phyloP scores from a whole-genome alignment of 2,113 vertebrate species.

The Carettochelys insculpta region DNA sequence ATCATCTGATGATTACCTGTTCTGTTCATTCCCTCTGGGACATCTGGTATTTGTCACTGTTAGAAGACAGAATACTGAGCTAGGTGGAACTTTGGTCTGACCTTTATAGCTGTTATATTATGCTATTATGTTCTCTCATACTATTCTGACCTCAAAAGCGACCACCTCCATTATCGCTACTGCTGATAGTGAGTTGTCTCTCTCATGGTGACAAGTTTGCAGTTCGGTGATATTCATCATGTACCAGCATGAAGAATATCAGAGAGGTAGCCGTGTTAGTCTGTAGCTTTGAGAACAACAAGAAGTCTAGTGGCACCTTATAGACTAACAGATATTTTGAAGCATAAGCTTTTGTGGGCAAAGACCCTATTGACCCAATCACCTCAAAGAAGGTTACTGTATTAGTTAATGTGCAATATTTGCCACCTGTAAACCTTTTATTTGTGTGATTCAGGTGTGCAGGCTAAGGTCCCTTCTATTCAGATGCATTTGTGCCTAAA shows the following conservation, averaged over 20 bases:
- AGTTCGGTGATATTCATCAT: neutral
- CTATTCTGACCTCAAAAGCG: neutral
- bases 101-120: too few species aligned
- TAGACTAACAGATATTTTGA: too few species aligned
- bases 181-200: neutral
- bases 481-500: neutral
- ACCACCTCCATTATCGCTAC: neutral
- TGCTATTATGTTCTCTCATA: too few species aligned
- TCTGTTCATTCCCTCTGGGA: too few species aligned
- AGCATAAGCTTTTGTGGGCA: too few species aligned
- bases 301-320: too few species aligned
- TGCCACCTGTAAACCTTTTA: neutral
- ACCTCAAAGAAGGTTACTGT: neutral
- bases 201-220: neutral
- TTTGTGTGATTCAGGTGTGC: neutral
- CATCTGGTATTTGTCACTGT: too few species aligned
- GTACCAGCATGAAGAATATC: neutral
- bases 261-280: too few species aligned
- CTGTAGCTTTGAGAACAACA: too few species aligned
- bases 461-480: neutral
- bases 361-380: neutral
- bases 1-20: too few species aligned
- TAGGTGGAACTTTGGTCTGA: too few species aligned
- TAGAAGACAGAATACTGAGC: too few species aligned
- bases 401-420: neutral